phyloP scores from a whole-genome alignment of 2,113 vertebrate species.

The Pterocles burchelli region DNA sequence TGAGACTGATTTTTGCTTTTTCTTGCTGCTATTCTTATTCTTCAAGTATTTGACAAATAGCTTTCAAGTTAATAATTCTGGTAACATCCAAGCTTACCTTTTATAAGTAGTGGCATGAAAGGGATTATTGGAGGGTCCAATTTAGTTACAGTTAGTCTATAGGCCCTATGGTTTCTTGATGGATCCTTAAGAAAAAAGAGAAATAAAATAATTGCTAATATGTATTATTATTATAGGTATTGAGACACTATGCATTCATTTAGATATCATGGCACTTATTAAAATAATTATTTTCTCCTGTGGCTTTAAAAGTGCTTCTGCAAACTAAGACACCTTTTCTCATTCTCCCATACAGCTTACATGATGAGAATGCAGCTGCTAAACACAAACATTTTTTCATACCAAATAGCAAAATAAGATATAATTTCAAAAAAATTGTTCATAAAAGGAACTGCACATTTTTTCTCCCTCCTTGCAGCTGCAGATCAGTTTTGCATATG shows the following conservation, averaged over 20 bases:
- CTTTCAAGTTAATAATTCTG: slow-evolving; percentile 44
- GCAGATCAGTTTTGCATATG: neutral
- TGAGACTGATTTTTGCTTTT: slow-evolving; percentile 17
- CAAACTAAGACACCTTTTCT: slow-evolving; percentile 5
- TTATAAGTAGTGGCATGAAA: slow-evolving; percentile 98
- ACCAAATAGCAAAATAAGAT: neutral
- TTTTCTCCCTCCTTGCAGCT: neutral
- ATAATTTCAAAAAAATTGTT: neutral
- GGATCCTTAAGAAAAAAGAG: slow-evolving; percentile 85
- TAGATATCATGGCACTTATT: neutral
- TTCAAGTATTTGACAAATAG: slow-evolving; percentile 32
- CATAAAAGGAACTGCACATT: neutral
- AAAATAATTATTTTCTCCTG: neutral
- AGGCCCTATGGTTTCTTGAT: slow-evolving; percentile 95
- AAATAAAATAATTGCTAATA: slow-evolving; percentile 30
- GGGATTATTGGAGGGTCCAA: slow-evolving; percentile 95
- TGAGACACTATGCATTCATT: neutral
- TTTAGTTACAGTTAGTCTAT: slow-evolving; percentile 92
- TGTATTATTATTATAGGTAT: neutral
- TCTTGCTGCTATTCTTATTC: neutral
- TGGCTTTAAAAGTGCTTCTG: neutral
- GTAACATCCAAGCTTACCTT: slow-evolving; percentile 82
- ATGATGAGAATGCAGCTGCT: neutral
- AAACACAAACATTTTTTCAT: slow-evolving; percentile 1
- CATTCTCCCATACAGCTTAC: neutral